These are phyloP conservation scores for Danio tinwini DNA, from an alignment of 2,797 vertebrate species.

Conservation along the genomic window DNA sequence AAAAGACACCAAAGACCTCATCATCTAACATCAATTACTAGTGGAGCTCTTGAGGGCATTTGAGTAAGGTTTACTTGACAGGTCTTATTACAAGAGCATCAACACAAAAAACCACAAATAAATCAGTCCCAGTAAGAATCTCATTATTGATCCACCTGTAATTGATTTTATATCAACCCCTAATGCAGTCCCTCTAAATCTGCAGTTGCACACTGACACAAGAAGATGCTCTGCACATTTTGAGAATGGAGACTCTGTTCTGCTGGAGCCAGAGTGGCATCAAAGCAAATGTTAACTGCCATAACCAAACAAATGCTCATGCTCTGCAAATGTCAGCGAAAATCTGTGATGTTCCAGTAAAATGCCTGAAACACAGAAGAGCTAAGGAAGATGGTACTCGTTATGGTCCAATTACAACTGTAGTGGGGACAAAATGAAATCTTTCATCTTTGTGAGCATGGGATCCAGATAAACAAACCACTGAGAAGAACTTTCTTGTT, in stretches of 20 bases:
- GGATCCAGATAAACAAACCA: neutral
- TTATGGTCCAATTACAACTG: slow-evolving; percentile 27
- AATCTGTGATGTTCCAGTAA: slow-evolving; percentile 39
- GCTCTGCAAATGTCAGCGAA: slow-evolving; percentile 39
- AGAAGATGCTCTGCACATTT: neutral
- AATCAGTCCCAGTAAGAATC: neutral
- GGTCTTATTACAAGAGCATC: neutral
- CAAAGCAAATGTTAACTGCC: slow-evolving; percentile 50
- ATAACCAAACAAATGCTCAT: slow-evolving; percentile 35
- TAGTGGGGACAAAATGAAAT: slow-evolving; percentile 26
- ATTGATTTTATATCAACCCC: neutral
- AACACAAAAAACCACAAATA: neutral
- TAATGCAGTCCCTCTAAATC: slow-evolving; percentile 6
- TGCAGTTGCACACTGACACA: slow-evolving; percentile 8
- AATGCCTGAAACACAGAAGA: slow-evolving; percentile 27
- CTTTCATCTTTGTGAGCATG: slow-evolving; percentile 30
- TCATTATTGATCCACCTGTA: neutral
- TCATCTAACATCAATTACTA: too few relatives aligned
- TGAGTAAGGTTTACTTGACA: too few relatives aligned
- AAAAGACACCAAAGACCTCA: too few relatives aligned
- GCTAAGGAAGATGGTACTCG: slow-evolving; percentile 10
- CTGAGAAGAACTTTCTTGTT: slow-evolving; percentile 6
- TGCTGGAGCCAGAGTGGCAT: slow-evolving; percentile 15
- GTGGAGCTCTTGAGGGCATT: too few relatives aligned
- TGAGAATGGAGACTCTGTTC: neutral